Conservation (phyloP, 2,113 vertebrate genomes). For the Myrmecobius fasciatus region DNA sequence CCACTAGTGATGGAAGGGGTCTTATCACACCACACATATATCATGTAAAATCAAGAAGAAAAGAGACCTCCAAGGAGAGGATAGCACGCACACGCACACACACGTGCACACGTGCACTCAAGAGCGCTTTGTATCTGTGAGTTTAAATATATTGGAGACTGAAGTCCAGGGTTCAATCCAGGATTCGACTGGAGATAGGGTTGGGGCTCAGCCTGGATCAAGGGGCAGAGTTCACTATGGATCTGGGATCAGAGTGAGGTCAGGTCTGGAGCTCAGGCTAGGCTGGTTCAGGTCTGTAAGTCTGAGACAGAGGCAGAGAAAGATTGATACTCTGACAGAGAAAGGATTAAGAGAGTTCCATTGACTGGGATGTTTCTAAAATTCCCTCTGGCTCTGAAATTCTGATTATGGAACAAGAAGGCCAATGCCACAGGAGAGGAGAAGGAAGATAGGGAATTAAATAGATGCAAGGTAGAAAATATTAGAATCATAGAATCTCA, state of each 20-base stretch:
- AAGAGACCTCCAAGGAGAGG: not conserved
- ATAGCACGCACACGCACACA: too few relatives aligned
- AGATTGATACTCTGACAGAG: not conserved
- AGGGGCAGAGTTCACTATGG: not conserved
- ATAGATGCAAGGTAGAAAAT: not conserved
- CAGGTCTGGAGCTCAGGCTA: not conserved
- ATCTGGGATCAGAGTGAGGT: not conserved
- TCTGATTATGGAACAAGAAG: not conserved
- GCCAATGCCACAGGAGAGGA: not conserved
- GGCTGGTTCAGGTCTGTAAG: not conserved
- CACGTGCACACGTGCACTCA: too few relatives aligned
- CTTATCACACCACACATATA: not conserved
- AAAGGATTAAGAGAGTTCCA: not conserved
- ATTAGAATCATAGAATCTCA: not conserved
- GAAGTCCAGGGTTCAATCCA: not conserved
- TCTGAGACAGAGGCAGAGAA: not conserved
- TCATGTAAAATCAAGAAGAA: not conserved
- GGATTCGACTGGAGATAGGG: not conserved
- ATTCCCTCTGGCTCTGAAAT: not conserved
- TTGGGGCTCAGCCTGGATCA: too few relatives aligned
- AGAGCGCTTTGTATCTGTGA: too few relatives aligned
- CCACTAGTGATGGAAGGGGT: not conserved
- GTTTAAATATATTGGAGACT: not conserved
- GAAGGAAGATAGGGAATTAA: not conserved
- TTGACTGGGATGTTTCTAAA: not conserved